Conservation (phyloP, 2,113 vertebrate genomes). For the Taurulus bubalis region DNA sequence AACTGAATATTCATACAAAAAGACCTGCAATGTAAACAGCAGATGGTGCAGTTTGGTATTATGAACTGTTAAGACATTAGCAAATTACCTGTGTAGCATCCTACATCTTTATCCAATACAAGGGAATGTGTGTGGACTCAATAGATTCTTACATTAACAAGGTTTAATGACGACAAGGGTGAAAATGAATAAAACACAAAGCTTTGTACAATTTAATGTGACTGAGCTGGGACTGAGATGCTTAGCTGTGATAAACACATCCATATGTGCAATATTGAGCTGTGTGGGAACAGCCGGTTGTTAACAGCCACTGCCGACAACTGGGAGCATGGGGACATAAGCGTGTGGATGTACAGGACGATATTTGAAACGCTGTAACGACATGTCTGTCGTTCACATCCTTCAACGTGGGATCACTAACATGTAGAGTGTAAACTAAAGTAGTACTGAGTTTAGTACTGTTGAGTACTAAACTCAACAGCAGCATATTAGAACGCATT, state of each 20-base stretch:
- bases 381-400: conserved; percentile 11
- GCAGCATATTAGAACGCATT: conserved; percentile 22
- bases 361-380: conserved; percentile 15
- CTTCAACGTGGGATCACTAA: conserved; percentile 15
- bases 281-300: conserved; percentile 58
- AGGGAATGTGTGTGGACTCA: conserved; percentile 6
- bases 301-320: conserved; percentile 33
- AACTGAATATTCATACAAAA: conserved; percentile 28
- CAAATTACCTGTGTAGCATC: conserved; percentile 16
- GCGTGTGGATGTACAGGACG: conserved; percentile 45
- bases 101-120: conserved; percentile 3
- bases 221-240: conserved; percentile 47
- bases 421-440: conserved; percentile 5
- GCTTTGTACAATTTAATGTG: conserved; percentile 59
- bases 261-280: conserved; percentile 59
- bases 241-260: conserved; percentile 67
- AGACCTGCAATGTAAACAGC: conserved; percentile 52
- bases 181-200: conserved; percentile 54
- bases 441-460: too few species aligned
- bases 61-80: conserved; percentile 36
- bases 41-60: conserved; percentile 41
- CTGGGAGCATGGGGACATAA: conserved; percentile 30
- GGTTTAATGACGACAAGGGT: conserved; percentile 34
- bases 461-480: neutral
- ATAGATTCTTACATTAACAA: conserved; percentile 52